Evolutionary conservation across 2,888 invertebrate genomes (phyloP), one percentile per base, ranked within the genome.

Genomic region (Chalcosyrphus nemorum): DNA sequence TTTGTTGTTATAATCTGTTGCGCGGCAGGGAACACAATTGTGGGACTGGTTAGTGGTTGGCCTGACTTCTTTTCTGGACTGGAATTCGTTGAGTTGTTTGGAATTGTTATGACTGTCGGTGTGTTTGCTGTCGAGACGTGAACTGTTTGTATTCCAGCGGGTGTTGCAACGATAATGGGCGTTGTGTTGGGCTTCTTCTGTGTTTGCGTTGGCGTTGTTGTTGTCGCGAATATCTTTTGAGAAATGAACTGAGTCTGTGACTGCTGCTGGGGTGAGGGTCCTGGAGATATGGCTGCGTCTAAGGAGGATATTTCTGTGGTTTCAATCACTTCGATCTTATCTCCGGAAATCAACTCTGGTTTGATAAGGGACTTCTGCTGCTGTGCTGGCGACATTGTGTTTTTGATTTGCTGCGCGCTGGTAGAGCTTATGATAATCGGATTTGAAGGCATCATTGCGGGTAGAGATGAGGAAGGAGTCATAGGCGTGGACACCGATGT

Each of bases 131-230:
- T 87, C 2, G 91, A 89, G 13, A 91, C 89, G 82, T 91, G 91
- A 1, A 91, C 91, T 1, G 91, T 91, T 86, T 91, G 91, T 4
- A 91, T 80, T 19, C 91, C 91, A 27, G 87, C 88, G 1, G 91
- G 89, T 11, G 91, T 91, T 7, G 91, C 89, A 7, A 90, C 90
- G 59, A 91, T 86, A 7, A 90, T 90, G 2, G 90, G 90, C 1
- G 90, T 90, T 7, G 90, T 86, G 65, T 81, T 88, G n/a, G 87
- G 52, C 4, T 80, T 78, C 29, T 84, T 84, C 9, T 68, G 74
- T 4, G 2, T 2, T 4, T 24, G 24, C 24, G 24, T 4, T 4
- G 54, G 63, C 7, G 75, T 19, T 1, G 63, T 6, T 0, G 63
- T 32, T 2, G 68, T 59, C 4, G 82, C 27, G 15, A 72, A 82